Percentiles rank a stretch among this genome's conserved stretches.
Evolutionary conservation across 2,888 invertebrate genomes (phyloP).

Genomic region (Lepidochrysops patricia): DNA sequence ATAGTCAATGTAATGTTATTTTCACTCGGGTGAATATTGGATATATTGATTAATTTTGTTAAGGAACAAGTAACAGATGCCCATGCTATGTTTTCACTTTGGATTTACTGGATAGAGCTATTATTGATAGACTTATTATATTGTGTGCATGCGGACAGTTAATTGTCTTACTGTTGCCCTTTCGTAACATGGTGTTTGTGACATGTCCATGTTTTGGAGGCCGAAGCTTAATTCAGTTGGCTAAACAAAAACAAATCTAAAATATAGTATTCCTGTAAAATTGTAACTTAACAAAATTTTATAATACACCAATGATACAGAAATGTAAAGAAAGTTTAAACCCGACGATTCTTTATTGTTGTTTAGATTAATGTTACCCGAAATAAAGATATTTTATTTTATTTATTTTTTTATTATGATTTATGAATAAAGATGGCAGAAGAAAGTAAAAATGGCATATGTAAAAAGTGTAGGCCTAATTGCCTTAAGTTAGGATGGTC

Average conservation of each 20-base stretch:
- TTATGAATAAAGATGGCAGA: too few relatives aligned
- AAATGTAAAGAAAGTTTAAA: neutral
- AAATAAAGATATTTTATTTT: too few relatives aligned
- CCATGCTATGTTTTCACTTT: neutral
- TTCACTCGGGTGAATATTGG: neutral
- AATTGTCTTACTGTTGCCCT: conserved; percentile 61
- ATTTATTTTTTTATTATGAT: too few relatives aligned
- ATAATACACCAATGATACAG: conserved; percentile 1
- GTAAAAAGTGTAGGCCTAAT: too few relatives aligned
- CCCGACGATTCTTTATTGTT: too few relatives aligned
- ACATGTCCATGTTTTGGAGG: conserved; percentile 60
- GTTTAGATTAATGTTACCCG: too few relatives aligned
- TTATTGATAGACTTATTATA: too few relatives aligned
- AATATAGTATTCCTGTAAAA: conserved; percentile 10
- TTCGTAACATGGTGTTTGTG: conserved; percentile 58
- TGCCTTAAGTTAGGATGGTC: too few relatives aligned
- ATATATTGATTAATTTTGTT: neutral
- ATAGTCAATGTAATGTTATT: neutral
- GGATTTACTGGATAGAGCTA: neutral
- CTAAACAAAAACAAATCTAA: conserved; percentile 33
- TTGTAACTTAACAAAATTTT: conserved; percentile 3
- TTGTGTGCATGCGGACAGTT: conserved; percentile 42
- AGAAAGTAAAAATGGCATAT: too few relatives aligned
- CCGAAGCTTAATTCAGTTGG: conserved; percentile 62
- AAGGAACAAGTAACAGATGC: neutral